Base-by-base conservation (phyloP, 1,140 invertebrate genomes). In the Nylanderia fulva region DNA sequence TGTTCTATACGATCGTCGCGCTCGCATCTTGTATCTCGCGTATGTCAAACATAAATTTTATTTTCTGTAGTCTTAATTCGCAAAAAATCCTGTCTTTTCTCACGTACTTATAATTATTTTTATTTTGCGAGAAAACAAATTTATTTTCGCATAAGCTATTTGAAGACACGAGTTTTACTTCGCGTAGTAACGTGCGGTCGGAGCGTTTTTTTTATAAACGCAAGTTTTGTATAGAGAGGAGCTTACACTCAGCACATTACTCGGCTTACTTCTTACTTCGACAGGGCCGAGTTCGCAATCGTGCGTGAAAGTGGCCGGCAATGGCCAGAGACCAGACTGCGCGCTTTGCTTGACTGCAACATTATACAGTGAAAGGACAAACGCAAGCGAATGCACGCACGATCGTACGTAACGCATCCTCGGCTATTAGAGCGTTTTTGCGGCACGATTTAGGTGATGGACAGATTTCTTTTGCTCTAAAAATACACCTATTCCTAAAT, bases 231-330 rank as follows among this genome's bases (percentile, higher is more conserved):
- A 61, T 54, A 79, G 45, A 48, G 45, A 18, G 33, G 63, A 68
- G 39, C 45, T 79, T 45, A 45, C 15, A 15, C 45, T 18, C 24
- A 15, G 21, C 21, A 42, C 18, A 29, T 29, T 15, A 24, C 42
- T 33, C 80, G 13, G 56, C 42, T 58, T 60, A 1, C 56, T 84
- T n/a, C n/a, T n/a, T n/a, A n/a, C 58, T 80, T 56, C 45, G 45
- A 18, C 15, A 64, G 54, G 58, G 54, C 52, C 36, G 58, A 85
- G 84, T 84, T 88, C 64, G 88, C 71, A 88, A 90, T 85, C 75
- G 88, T 76, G 83, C 89, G 90, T 90, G 90, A 91, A 91, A 91
- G 90, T 91, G 85, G 83, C 69, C 83, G 45, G 45, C 83, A 58
- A 69, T 42, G 54, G 72, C 36, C 39, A 63, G 56, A 68, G 76